phyloP scores from a whole-genome alignment of 64 coral and sea anemone species.

The Trachythela sp. region DNA sequence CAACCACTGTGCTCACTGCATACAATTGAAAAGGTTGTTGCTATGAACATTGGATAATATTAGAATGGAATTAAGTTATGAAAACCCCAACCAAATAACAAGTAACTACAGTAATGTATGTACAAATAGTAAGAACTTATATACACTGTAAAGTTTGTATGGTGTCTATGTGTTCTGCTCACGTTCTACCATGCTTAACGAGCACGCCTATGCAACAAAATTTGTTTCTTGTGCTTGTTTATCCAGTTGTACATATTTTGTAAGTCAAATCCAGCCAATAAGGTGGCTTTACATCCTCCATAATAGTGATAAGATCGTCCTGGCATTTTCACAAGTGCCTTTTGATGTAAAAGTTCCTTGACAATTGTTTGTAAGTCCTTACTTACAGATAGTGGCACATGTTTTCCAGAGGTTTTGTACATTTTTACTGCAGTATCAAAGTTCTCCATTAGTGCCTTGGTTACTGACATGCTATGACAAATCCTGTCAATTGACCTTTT shows the following conservation, averaged over 20 bases:
- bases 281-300: not conserved
- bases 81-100: too few relatives aligned
- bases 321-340: not conserved
- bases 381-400: not conserved
- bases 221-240: not conserved
- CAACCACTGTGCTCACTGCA: too few relatives aligned
- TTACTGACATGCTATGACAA: not conserved
- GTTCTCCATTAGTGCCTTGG: not conserved
- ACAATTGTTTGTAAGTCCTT: not conserved
- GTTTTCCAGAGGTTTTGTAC: not conserved
- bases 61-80: too few relatives aligned
- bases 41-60: too few relatives aligned
- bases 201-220: not conserved
- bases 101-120: too few relatives aligned
- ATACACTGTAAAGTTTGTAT: too few relatives aligned
- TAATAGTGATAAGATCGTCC: not conserved
- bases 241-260: conserved; percentile 1
- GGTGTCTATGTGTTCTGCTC: too few relatives aligned
- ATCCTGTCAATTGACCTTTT: not conserved
- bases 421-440: not conserved
- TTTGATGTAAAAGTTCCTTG: not conserved
- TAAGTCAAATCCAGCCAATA: not conserved
- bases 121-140: too few relatives aligned
- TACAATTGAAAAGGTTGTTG: too few relatives aligned
- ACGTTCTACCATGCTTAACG: not conserved